phyloP scores from a whole-genome alignment of 2,113 vertebrate genomes.

The Ciconia stormi region DNA sequence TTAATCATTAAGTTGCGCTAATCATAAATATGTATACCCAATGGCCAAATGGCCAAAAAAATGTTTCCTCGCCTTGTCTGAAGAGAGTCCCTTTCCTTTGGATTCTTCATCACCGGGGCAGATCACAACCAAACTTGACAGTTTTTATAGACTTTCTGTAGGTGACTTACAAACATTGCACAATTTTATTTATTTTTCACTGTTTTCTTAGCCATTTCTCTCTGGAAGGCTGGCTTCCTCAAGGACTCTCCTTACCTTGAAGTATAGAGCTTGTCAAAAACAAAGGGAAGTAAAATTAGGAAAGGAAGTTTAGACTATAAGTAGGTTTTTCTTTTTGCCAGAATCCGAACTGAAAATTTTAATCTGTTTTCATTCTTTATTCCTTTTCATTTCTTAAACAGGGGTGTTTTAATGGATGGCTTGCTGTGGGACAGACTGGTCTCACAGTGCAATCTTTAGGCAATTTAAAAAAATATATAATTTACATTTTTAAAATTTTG shows the following conservation, averaged over 20 bases:
- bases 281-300: background rate
- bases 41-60: background rate
- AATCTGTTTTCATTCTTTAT: background rate
- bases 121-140: background rate
- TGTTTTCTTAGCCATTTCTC: background rate
- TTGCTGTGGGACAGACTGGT: background rate
- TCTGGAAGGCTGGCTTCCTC: background rate
- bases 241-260: background rate
- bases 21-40: background rate
- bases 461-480: background rate
- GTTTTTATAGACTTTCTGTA: background rate
- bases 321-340: background rate
- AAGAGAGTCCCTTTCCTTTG: background rate
- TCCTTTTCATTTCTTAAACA: background rate
- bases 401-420: background rate
- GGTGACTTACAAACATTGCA: background rate
- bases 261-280: background rate
- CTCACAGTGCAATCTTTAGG: background rate
- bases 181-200: background rate
- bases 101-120: rapidly evolving
- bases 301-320: background rate
- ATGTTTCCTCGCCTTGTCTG: background rate
- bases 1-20: background rate
- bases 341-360: background rate
- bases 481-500: background rate